Evolutionary conservation across 2,113 vertebrate genomes (phyloP), one percentile per base, ranked within the genome.

Genomic region (Myotis davidii): DNA sequence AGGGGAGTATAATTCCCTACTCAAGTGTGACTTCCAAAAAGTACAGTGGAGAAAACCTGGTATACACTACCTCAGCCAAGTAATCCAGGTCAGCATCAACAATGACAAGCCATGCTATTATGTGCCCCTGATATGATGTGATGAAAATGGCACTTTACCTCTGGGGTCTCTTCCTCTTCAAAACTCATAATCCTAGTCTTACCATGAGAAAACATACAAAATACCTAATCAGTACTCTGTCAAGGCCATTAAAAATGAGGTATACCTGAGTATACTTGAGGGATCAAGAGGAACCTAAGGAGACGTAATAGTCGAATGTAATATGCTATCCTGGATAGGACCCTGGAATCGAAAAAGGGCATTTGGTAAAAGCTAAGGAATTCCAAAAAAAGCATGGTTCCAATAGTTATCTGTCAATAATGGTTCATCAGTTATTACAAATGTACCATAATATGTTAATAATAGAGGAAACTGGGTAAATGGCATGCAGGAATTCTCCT

Each of bases 331-430:
- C 42, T 73, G 32, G 17, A 29, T 34, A 27, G 29, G 73, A 42
- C 13, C 39, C 20, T 76, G 27, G n/a, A 85, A 79, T 81, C 54
- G 21, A 82, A 50, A 89, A 89, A 78, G 39, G 27, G 74, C 27
- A 69, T 74, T 89, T 94, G 54, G 39, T 54, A 76, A 86, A 89
- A 92, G 48, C 9, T 65, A 79, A 86, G 9, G 17, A 17, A 92
- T 78, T 95, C 64, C 48, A 37, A 85, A 34, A 85, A 54, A 72
- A 73, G 27, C 50, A 11, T 52, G 10, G 42, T 92, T 79, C 18
- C 12, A 77, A 1, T 83, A 67, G 21, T 64, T 61, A 39, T 48
- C 20, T 83, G 1, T 56, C 11, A 56, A 12, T 59, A 23, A 29
- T 83, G 34, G 14, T 77, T 90, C 50, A 64, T 61, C 69, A 59